Evolutionary conservation across 1,140 invertebrate species (phyloP).

Genomic region (Medauroidea extradentata): DNA sequence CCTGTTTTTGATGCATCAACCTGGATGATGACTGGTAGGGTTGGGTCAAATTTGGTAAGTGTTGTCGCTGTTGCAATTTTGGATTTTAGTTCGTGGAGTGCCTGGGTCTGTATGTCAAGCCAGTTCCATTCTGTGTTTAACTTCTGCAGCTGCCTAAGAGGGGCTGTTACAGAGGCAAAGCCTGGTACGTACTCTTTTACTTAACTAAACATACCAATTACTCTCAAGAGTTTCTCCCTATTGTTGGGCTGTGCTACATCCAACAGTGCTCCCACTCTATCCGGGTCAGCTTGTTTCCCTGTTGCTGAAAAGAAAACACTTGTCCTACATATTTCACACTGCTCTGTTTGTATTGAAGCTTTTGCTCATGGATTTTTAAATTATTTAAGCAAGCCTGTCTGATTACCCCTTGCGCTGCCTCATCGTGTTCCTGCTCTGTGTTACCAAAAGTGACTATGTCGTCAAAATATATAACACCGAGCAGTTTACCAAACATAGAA

Average conservation of each 20-base stretch:
- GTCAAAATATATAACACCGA: neutral
- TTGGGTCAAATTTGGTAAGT: constrained; percentile 32
- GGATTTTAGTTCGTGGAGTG: constrained; percentile 22
- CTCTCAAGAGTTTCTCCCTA: constrained; percentile 15
- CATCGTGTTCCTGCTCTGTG: neutral
- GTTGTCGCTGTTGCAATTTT: constrained; percentile 11
- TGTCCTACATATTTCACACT: too few species aligned
- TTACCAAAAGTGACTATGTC: neutral
- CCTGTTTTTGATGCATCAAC: constrained; percentile 38
- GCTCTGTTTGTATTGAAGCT: constrained; percentile 25
- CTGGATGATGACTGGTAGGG: constrained; percentile 26
- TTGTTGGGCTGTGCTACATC: too few species aligned
- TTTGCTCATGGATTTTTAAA: constrained; percentile 25
- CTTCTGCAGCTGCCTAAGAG: constrained; percentile 20
- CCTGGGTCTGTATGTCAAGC: too few species aligned
- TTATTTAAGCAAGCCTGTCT: neutral
- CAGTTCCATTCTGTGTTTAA: constrained; percentile 16
- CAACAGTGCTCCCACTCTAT: too few species aligned
- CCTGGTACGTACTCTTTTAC: constrained; percentile 23
- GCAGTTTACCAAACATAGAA: neutral
- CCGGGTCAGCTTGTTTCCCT: too few species aligned
- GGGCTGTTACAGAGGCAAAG: constrained; percentile 20
- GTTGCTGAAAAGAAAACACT: too few species aligned
- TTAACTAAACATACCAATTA: constrained; percentile 30
- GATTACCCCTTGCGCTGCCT: neutral